Evolutionary conservation across 2,888 invertebrate species (phyloP), one percentile per base, ranked within the genome.

Genomic region (Xestia rhomboidea): DNA sequence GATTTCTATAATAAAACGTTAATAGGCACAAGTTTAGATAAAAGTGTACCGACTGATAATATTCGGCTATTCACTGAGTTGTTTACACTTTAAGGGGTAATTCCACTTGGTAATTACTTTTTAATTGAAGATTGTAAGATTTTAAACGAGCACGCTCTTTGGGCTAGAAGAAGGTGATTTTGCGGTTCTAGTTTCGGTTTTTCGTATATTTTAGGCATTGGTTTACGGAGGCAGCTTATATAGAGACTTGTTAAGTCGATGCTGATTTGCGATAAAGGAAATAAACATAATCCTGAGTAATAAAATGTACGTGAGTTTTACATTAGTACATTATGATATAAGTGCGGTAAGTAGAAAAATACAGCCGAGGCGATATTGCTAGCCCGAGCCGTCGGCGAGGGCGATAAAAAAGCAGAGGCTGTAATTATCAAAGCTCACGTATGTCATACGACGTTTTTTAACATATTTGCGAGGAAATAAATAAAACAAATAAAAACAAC

Each of bases 61-160:
- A 82, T 81, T 88, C 68, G 49, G 76, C 63, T 68, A 68, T 82
- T 76, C 73, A 77, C 69, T 64, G 70, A 82, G 67, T 73, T 80
- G 69, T 82, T 88, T 84, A 81, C 80, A 82, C 69, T 82, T 82
- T 69, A 79, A 79, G 49, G 49, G 74, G 76, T 71, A 77, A 84
- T 79, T 82, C 63, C 18, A 75, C 60, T 81, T 73, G 27, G 79
- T 86, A 71, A 85, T 85, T 85, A 77, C 84, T 84, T 84, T 88
- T 86, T 70, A 76, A 86, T 83, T 77, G 72, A 41, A 77, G 27
- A 81, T 83, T 79, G 70, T 64, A 62, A 72, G 73, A 68, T 76
- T 77, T 78, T 77, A 68, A 73, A 68, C 68, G 74, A 66, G 54
- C 67, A 41, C 15, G 68, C 46, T 73, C 63, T 71, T 44, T 27